Evolutionary conservation across 2,113 vertebrate species (phyloP), one percentile per base, ranked within the genome.

Genomic region (Megalops atlanticus): DNA sequence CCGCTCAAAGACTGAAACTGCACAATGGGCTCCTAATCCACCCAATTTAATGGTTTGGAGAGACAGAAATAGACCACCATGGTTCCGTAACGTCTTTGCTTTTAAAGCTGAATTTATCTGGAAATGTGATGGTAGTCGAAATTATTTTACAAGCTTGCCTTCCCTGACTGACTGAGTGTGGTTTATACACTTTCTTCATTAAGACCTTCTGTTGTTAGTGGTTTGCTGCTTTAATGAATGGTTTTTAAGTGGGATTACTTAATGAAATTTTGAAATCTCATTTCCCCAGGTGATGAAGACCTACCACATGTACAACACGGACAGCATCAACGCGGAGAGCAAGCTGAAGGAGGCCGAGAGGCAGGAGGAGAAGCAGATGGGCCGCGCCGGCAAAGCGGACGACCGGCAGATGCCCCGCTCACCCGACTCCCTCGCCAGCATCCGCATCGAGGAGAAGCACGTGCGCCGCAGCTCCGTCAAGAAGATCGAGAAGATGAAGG

Each of bases 401-500:
- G n/a, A n/a, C n/a, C n/a, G n/a, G n/a, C n/a, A n/a, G 84, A 93
- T 92, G 0, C 94, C 94, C 0, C 94, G 94, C 21, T 95, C 94
- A 15, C 95, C 95, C 0, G 95, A 95, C 84, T 92, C 94, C 1
- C 90, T 92, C 0, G 85, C 94, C 85, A 94, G 86, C 0, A 88
- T 94, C 41, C 93, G 91, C 76, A 91, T 95, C 0, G 95, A 96
- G 47, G 95, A 96, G 54, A 95, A 95, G 0, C 95, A 95, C 0
- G 93, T 95, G 21, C 89, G 95, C 0, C 90, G 95, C 11, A 96
- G 95, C 89, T 96, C 95, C 0, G 95, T 96, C 33, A 94, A 95
- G 15, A 96, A 96, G 81, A 96, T 96, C 0, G 95, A 96, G 84
- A 96, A 96, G 49, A 96, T 96, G 95, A 96, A 96, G 85, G 95